A percentile compares a stretch with the other conserved stretches of the same genome.
Conservation (phyloP, 2,797 vertebrate genomes). For the Urocyon cinereoargenteus region DNA sequence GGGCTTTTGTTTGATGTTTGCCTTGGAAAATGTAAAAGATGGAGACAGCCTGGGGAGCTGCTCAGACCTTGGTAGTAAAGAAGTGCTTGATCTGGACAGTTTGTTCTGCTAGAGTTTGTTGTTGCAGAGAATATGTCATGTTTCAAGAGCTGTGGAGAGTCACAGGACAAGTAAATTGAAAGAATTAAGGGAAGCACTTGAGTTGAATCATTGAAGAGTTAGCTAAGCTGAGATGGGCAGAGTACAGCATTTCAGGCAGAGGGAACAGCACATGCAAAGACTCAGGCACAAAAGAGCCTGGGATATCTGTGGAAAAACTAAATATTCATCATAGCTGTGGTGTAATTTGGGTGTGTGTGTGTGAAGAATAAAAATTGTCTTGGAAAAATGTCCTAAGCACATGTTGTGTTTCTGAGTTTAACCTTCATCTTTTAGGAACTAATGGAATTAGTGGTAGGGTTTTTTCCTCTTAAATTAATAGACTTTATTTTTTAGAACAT, state of each 20-base stretch:
- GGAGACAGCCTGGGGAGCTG: not conserved
- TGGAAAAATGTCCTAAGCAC: conserved; percentile 12
- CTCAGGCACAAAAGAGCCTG: not conserved
- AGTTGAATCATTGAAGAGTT: not conserved
- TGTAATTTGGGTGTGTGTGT: not conserved
- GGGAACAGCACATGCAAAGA: not conserved
- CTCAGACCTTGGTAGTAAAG: not conserved
- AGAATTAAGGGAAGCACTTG: not conserved
- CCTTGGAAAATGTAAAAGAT: conserved; percentile 21
- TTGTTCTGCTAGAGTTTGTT: not conserved
- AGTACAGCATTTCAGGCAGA: not conserved
- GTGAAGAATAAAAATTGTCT: not conserved
- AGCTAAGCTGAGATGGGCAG: not conserved
- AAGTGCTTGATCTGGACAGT: not conserved
- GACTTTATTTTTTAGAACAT: not conserved
- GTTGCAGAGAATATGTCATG: not conserved
- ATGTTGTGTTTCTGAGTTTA: not conserved
- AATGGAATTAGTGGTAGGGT: not conserved
- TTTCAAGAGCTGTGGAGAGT: not conserved
- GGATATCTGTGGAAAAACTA: not conserved
- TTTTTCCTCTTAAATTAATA: not conserved
- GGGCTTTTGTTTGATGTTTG: not conserved
- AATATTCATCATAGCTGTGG: not conserved
- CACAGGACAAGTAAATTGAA: not conserved
- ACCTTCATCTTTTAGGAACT: not conserved